Percentiles rank a stretch among this genome's conserved stretches.
Conservation (phyloP, 2,888 invertebrate genomes). For the Uropetala carovei region DNA sequence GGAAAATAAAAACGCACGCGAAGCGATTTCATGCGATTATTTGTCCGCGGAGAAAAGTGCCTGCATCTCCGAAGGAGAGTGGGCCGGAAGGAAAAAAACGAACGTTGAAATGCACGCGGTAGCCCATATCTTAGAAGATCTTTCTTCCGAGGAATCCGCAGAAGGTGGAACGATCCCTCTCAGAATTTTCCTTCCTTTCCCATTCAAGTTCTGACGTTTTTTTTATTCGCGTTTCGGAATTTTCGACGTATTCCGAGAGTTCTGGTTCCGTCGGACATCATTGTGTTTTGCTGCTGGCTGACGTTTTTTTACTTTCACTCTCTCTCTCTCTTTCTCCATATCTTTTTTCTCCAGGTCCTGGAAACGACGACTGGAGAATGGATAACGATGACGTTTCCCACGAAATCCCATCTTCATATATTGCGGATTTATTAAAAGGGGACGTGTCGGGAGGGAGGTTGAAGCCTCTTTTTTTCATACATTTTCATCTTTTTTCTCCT, state of each 20-base stretch:
- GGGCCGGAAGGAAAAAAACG: background rate
- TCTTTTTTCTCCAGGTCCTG: background rate
- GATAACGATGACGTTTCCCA: slow-evolving; percentile 28
- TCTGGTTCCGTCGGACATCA: background rate
- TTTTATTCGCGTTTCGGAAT: slow-evolving; percentile 10
- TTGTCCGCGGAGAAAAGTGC: background rate
- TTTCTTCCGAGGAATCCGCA: background rate
- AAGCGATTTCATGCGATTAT: background rate
- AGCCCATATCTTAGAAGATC: background rate
- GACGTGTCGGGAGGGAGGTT: background rate
- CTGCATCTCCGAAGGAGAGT: background rate
- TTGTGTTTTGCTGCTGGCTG: background rate
- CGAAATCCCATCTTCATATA: slow-evolving; percentile 29
- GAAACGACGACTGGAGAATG: slow-evolving; percentile 11
- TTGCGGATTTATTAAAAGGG: slow-evolving; percentile 24
- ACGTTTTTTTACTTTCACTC: too few relatives aligned
- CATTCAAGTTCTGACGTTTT: slow-evolving; percentile 28
- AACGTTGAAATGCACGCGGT: background rate
- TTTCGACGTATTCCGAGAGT: slow-evolving; percentile 19
- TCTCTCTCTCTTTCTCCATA: background rate
- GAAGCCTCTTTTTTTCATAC: background rate
- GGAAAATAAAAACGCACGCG: background rate
- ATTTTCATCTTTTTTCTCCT: background rate
- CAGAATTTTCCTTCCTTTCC: slow-evolving; percentile 4
- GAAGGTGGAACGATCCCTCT: background rate